These are phyloP conservation scores for Falco novaeseelandiae DNA, from an alignment of 2,797 vertebrate species.

Conservation along the genomic window DNA sequence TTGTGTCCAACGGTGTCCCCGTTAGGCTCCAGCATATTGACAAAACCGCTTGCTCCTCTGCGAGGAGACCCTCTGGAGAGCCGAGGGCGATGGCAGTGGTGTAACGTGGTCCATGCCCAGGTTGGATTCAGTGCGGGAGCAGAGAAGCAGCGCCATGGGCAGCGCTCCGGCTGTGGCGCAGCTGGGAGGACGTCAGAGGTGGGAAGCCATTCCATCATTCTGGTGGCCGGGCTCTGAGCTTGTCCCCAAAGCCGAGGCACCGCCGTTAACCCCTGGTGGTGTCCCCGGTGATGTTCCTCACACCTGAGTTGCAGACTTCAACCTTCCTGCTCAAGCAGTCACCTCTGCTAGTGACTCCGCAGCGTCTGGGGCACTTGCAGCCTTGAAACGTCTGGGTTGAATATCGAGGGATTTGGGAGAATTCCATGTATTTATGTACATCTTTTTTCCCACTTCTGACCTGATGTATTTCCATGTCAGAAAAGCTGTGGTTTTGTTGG, in stretches of 20 bases:
- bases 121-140: fast-evolving
- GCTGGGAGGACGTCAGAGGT: fast-evolving
- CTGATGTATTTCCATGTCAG: neutral
- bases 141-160: neutral
- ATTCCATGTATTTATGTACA: neutral
- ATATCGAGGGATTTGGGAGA: neutral
- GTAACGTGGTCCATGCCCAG: neutral
- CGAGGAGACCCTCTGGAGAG: neutral
- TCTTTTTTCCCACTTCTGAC: neutral
- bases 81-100: neutral
- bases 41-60: neutral
- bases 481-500: neutral
- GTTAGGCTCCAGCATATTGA: neutral
- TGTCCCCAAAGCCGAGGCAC: neutral
- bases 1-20: neutral
- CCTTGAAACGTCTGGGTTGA: neutral
- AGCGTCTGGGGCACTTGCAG: neutral
- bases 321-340: neutral
- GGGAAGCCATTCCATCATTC: neutral
- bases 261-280: neutral
- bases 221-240: neutral
- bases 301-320: neutral
- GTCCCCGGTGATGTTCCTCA: neutral
- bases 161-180: neutral
- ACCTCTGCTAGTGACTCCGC: neutral